phyloP scores from a whole-genome alignment of 2,113 vertebrate genomes.

The Sporophila hypoxantha region DNA sequence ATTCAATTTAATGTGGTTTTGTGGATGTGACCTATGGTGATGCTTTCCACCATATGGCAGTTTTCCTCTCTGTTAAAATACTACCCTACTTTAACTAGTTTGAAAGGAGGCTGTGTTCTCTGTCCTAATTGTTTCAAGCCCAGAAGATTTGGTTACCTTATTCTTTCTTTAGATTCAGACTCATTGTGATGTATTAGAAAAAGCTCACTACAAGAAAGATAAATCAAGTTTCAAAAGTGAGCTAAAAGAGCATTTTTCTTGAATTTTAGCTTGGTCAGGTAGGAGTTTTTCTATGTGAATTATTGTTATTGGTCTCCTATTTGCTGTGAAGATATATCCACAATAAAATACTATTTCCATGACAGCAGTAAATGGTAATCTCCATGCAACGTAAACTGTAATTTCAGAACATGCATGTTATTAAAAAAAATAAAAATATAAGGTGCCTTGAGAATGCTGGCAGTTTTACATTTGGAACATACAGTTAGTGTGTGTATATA shows the following conservation, averaged over 20 bases:
- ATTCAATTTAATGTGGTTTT: constrained; percentile 1
- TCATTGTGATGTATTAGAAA: constrained; percentile 11
- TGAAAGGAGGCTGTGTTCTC: not conserved
- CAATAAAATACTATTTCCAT: constrained; percentile 73
- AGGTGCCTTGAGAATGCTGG: constrained; percentile 83
- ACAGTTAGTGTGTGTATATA: constrained; percentile 54
- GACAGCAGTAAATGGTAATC: constrained; percentile 75
- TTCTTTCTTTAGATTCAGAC: constrained; percentile 15
- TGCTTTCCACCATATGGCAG: not conserved
- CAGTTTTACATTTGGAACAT: constrained; percentile 81
- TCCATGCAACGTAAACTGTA: constrained; percentile 80
- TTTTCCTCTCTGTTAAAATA: constrained; percentile 8
- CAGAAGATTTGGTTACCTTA: not conserved
- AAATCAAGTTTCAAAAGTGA: constrained; percentile 26
- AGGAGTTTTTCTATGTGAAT: constrained; percentile 30
- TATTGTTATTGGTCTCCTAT: constrained; percentile 52
- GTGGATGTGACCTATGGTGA: not conserved
- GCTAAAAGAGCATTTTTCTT: constrained; percentile 19
- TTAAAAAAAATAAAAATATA: constrained; percentile 80
- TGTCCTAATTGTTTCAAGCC: not conserved
- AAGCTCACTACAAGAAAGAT: not conserved
- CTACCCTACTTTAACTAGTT: not conserved
- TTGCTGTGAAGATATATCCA: constrained; percentile 75
- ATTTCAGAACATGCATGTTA: constrained; percentile 81
- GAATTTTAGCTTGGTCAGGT: constrained; percentile 31